These are phyloP conservation scores for Cassiopea xamachana DNA, from an alignment of 30 jellyfish, hydroid and myxozoan species.

Conservation along the genomic window DNA sequence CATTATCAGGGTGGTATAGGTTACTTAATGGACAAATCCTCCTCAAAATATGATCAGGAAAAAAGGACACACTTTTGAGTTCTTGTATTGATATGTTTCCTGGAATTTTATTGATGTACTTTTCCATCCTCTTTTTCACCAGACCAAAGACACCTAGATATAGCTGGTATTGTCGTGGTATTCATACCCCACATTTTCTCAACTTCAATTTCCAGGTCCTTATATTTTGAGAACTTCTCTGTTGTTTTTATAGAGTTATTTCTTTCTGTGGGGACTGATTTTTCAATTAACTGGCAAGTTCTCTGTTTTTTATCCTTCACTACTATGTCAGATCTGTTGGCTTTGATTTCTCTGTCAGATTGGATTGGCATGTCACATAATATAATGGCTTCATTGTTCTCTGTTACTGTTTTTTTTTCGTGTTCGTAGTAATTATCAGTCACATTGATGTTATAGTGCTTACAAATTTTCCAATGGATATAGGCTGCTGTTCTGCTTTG, in stretches of 20 bases:
- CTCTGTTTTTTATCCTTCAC: not conserved
- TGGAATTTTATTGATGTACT: not conserved
- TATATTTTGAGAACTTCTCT: slow-evolving; percentile 21
- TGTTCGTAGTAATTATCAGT: too few species aligned
- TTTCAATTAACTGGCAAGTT: not conserved
- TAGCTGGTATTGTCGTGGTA: not conserved
- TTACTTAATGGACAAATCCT: too few species aligned
- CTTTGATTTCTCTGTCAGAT: too few species aligned
- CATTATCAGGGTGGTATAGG: too few species aligned
- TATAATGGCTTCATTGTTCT: not conserved
- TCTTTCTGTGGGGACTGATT: slow-evolving; percentile 1
- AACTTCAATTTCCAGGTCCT: slow-evolving; percentile 38
- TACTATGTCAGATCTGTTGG: not conserved
- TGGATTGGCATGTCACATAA: not conserved
- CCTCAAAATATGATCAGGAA: not conserved
- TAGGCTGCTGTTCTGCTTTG: too few species aligned
- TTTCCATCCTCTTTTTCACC: not conserved
- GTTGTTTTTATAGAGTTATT: not conserved
- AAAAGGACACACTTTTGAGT: not conserved
- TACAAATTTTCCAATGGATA: too few species aligned
- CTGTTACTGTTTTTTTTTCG: too few species aligned
- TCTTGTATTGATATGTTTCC: not conserved
- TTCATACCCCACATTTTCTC: not conserved
- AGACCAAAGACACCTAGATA: not conserved
- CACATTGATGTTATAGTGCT: too few species aligned